These are phyloP conservation scores for Tiliqua scincoides DNA, from an alignment of 2,113 vertebrate species.

Conservation along the genomic window DNA sequence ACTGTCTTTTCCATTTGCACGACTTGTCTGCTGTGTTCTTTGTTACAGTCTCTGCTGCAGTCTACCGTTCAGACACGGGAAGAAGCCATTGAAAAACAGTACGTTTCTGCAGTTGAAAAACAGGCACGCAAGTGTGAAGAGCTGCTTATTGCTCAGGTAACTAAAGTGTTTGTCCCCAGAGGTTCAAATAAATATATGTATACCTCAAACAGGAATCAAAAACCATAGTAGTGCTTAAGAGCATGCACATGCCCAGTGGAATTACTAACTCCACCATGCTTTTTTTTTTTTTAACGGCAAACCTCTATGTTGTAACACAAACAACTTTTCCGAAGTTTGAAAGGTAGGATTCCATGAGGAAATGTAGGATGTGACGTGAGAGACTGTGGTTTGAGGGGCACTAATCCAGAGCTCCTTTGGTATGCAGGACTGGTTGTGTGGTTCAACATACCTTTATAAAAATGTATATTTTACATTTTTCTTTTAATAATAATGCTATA, in stretches of 20 bases:
- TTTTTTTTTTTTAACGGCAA: too few species aligned
- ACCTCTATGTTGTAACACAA: background rate
- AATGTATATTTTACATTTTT: too few species aligned
- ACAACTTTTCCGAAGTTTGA: background rate
- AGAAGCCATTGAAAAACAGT: constrained; percentile 77
- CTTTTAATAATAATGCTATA: too few species aligned
- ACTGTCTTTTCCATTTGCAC: constrained; percentile 35
- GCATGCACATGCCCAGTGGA: background rate
- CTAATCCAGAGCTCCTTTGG: too few species aligned
- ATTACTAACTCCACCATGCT: constrained; percentile 19
- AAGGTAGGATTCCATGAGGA: background rate
- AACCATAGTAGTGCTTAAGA: background rate
- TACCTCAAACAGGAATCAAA: background rate
- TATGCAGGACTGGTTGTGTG: too few species aligned
- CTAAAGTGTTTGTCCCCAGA: background rate
- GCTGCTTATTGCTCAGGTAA: constrained; percentile 80
- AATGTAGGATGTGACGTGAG: background rate
- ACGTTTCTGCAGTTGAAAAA: constrained; percentile 76
- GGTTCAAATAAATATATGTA: background rate
- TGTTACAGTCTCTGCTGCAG: constrained; percentile 77
- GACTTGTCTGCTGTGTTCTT: constrained; percentile 44
- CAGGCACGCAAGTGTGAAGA: constrained; percentile 81
- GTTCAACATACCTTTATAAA: too few species aligned
- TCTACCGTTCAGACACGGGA: constrained; percentile 77
- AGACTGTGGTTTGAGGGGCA: background rate